Evolutionary conservation across 2,888 invertebrate genomes (phyloP).

Genomic region (Cacoxenus indagator): DNA sequence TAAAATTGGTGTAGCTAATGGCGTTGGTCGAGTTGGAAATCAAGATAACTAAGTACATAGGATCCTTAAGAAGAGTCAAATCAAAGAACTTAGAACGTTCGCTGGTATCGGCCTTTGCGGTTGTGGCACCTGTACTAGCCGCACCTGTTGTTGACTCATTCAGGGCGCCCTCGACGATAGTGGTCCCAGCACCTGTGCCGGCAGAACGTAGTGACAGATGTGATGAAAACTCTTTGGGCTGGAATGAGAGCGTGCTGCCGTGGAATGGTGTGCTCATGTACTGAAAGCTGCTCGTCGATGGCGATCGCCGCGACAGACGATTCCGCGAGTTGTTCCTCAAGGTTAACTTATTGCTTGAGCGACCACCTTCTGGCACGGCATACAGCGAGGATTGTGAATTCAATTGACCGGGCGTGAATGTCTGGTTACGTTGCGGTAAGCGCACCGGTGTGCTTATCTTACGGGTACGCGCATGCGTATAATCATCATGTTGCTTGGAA

Average conservation of each 20-base stretch:
- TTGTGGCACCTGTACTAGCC: not conserved
- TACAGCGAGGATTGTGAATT: constrained; percentile 78
- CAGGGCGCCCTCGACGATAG: constrained; percentile 35
- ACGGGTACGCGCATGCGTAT: constrained; percentile 71
- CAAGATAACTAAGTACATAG: constrained; percentile 84
- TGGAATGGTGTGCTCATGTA: constrained; percentile 89
- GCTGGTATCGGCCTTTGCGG: constrained; percentile 20
- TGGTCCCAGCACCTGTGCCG: constrained; percentile 69
- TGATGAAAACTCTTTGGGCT: constrained; percentile 83
- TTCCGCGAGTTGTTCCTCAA: constrained; percentile 66
- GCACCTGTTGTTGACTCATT: constrained; percentile 41
- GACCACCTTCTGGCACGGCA: constrained; percentile 78
- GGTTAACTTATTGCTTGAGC: constrained; percentile 62
- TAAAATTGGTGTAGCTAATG: constrained; percentile 88
- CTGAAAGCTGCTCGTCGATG: constrained; percentile 86
- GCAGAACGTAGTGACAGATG: constrained; percentile 82
- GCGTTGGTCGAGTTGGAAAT: constrained; percentile 89
- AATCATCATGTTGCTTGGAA: constrained; percentile 70
- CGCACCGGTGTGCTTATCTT: constrained; percentile 76
- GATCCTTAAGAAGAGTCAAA: constrained; percentile 80
- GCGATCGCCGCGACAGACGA: constrained; percentile 77
- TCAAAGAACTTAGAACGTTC: constrained; percentile 78
- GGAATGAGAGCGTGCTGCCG: constrained; percentile 84
- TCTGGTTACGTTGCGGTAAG: constrained; percentile 70
- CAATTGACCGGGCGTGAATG: constrained; percentile 72